A percentile compares a stretch with the other conserved stretches of the same genome.
These are phyloP conservation scores for Bergia puertoricense DNA, from an alignment of 92 coral and sea anemone genomes.

Conservation along the genomic window DNA sequence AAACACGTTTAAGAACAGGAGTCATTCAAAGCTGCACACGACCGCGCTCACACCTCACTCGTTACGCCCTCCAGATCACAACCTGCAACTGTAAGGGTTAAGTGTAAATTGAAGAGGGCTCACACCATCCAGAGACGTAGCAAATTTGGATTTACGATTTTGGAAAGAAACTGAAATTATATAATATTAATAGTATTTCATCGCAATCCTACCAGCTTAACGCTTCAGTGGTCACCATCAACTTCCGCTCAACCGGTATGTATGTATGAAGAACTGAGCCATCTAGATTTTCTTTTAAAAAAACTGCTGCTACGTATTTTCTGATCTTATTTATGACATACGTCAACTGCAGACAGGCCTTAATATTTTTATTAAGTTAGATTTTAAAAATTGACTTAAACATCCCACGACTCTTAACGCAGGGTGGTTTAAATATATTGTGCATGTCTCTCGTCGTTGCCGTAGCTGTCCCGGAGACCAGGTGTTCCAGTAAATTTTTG, in stretches of 20 bases:
- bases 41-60: background rate
- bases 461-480: background rate
- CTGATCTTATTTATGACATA: background rate
- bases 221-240: constrained; percentile 19
- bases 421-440: background rate
- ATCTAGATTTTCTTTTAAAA: background rate
- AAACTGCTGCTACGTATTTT: background rate
- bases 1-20: constrained; percentile 39
- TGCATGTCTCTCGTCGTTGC: background rate
- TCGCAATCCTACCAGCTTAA: background rate
- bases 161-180: background rate
- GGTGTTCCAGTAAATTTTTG: background rate
- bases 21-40: constrained; percentile 17
- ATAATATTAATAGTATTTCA: background rate
- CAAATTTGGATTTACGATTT: background rate
- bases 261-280: background rate
- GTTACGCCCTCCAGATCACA: background rate
- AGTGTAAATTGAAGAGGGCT: background rate
- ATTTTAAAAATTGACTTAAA: background rate
- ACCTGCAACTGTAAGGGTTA: background rate
- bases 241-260: constrained; percentile 34
- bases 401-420: background rate
- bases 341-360: background rate
- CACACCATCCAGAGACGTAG: background rate
- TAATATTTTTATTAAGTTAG: background rate